Base-by-base conservation (phyloP, 1,140 invertebrate genomes). In the Halyomorpha halys region DNA sequence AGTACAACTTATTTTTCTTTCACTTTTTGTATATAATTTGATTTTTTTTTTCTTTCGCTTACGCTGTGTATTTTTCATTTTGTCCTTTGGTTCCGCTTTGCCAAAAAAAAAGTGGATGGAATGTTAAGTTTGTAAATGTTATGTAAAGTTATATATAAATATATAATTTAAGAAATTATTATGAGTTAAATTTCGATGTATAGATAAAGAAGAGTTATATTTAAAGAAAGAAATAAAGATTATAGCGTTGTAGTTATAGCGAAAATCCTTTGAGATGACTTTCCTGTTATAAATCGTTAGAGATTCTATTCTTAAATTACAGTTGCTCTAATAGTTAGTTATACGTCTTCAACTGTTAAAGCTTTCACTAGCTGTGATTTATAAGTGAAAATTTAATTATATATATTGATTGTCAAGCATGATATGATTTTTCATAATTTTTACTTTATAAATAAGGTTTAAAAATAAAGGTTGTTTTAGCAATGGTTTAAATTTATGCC, bases 1-100 rank as follows among this genome's bases (percentile, higher is more conserved):
- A 56, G 53, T 56, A 56, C 53, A 56, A 56, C 27, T 56, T 49
- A 5, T 56, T 56, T 56, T 56, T 56, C 21, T 15, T 56, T 23
- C 23, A 23, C 23, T 56, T 56, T 49, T 13, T 49, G 47, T 49
- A 49, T 19, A 49, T 49, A 49, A 21, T 49, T 49, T 47, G 15
- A 47, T 47, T 47, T 5, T 21, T 47, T 30, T 39, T 39, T 39
- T 39, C 34, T 39, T 39, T 39, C 34, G 47, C 47, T 49, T 19
- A 49, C 21, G 47, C 47, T 49, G 47, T 49, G 47, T 21, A 49
- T 49, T 49, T 49, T 49, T 19, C 11, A 11, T 39, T 39, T 39
- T 39, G 4, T 39, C 34, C 34, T 13, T 49, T 49, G n/a, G n/a
- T 49, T 49, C 47, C 47, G 47, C 47, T 49, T 49, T 49, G 47